phyloP scores from a whole-genome alignment of 1,140 invertebrate genomes.

The Drosophila pachea region DNA sequence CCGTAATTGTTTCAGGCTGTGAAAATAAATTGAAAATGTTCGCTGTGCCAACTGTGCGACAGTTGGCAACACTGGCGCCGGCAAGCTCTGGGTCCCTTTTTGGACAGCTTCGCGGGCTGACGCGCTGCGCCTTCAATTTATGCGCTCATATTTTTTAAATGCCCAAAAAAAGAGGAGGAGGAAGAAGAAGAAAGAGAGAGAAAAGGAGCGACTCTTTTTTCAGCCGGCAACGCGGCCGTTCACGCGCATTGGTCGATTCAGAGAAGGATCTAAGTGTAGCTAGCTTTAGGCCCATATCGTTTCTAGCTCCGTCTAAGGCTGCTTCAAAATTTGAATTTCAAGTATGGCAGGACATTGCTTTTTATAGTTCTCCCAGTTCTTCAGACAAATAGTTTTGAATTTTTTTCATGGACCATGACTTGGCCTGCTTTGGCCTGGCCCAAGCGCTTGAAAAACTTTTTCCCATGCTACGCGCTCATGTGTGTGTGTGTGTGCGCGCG shows the following conservation, averaged over 20 bases:
- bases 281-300: too few species aligned
- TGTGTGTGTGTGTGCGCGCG: not conserved
- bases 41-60: constrained; percentile 63
- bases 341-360: too few species aligned
- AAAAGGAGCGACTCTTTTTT: not conserved
- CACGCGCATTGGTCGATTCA: too few species aligned
- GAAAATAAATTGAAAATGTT: constrained; percentile 73
- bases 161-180: constrained; percentile 1
- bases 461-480: constrained; percentile 45
- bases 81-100: constrained; percentile 51
- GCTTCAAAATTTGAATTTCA: too few species aligned
- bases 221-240: not conserved
- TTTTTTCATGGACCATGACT: constrained; percentile 10
- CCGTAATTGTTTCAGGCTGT: constrained; percentile 73
- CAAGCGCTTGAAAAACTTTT: constrained; percentile 46
- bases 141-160: constrained; percentile 45
- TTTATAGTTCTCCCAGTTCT: too few species aligned
- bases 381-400: not conserved
- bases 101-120: constrained; percentile 69
- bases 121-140: constrained; percentile 65
- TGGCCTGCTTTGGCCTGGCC: constrained; percentile 21
- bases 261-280: too few species aligned
- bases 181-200: not conserved
- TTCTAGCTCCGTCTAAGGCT: too few species aligned
- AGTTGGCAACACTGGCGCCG: constrained; percentile 14